Conservation (phyloP, 2,113 vertebrate species). For the Anseranas semipalmata region DNA sequence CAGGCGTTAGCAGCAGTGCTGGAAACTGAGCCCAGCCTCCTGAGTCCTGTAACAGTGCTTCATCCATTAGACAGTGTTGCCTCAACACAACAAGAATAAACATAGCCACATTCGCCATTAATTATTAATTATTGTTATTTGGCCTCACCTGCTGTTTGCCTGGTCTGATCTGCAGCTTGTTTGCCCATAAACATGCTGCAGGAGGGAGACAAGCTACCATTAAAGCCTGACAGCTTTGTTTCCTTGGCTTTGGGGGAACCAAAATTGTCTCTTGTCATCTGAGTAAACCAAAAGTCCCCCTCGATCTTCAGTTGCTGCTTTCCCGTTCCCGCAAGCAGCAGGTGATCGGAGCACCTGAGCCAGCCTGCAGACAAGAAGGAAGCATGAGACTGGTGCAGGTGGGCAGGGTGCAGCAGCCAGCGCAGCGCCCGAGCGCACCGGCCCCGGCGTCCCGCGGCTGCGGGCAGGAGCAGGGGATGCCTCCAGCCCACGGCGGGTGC, state of each 20-base stretch:
- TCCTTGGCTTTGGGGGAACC: constrained; percentile 68
- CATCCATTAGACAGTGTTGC: neutral
- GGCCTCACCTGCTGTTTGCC: constrained; percentile 66
- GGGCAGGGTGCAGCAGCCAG: neutral
- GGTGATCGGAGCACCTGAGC: constrained; percentile 71
- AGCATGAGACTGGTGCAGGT: constrained; percentile 9
- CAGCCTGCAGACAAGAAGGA: constrained; percentile 72
- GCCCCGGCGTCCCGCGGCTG: neutral
- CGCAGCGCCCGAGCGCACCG: neutral
- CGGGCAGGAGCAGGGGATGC: neutral
- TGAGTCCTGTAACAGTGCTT: neutral
- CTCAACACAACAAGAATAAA: constrained; percentile 37
- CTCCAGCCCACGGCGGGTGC: neutral
- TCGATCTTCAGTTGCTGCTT: constrained; percentile 68
- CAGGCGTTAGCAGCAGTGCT: neutral
- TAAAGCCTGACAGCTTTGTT: constrained; percentile 71
- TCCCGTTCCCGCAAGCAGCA: constrained; percentile 67
- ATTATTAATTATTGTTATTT: constrained; percentile 49
- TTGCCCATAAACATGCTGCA: constrained; percentile 72
- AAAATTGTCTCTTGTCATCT: constrained; percentile 70
- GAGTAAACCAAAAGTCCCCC: constrained; percentile 72
- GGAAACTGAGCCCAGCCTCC: neutral
- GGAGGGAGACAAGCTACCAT: constrained; percentile 70
- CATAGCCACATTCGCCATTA: constrained; percentile 51
- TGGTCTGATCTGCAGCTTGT: constrained; percentile 69